Evolutionary conservation across 2,113 vertebrate genomes (phyloP).

Genomic region (Pandion haliaetus): DNA sequence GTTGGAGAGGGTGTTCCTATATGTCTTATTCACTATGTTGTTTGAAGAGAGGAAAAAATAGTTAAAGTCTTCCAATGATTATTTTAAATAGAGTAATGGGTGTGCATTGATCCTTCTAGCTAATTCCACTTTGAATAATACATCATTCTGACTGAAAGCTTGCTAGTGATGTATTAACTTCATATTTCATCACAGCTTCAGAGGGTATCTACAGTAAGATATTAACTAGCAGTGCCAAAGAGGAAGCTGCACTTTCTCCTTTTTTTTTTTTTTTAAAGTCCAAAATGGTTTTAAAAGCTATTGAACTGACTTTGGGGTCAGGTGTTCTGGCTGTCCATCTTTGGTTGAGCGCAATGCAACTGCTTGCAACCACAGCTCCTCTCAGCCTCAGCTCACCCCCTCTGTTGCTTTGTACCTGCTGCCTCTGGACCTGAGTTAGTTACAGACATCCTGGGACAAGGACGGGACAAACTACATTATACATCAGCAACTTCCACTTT

Average conservation of each 20-base stretch:
- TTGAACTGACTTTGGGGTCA: not conserved
- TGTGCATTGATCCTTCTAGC: conserved; percentile 64
- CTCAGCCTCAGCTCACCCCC: not conserved
- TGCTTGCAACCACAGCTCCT: not conserved
- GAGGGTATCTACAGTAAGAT: conserved; percentile 42
- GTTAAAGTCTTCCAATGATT: conserved; percentile 54
- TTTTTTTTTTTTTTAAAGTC: not conserved
- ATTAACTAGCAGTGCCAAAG: conserved; percentile 43
- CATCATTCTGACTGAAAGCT: conserved; percentile 60
- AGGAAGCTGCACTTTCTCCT: not conserved
- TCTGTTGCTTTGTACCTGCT: not conserved
- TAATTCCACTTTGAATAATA: conserved; percentile 64
- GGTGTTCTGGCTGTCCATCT: not conserved
- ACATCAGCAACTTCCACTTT: not conserved
- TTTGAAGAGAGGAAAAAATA: not conserved
- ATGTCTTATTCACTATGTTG: conserved; percentile 10
- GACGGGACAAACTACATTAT: not conserved
- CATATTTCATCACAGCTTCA: conserved; percentile 41
- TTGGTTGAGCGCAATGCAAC: not conserved
- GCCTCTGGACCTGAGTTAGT: not conserved
- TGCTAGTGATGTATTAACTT: conserved; percentile 64
- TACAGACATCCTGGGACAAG: not conserved
- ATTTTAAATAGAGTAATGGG: conserved; percentile 65
- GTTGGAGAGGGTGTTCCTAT: not conserved
- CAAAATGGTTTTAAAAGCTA: conserved; percentile 19